These are phyloP conservation scores for Patagioenas fasciata DNA, from an alignment of 2,113 vertebrate genomes.

Conservation along the genomic window DNA sequence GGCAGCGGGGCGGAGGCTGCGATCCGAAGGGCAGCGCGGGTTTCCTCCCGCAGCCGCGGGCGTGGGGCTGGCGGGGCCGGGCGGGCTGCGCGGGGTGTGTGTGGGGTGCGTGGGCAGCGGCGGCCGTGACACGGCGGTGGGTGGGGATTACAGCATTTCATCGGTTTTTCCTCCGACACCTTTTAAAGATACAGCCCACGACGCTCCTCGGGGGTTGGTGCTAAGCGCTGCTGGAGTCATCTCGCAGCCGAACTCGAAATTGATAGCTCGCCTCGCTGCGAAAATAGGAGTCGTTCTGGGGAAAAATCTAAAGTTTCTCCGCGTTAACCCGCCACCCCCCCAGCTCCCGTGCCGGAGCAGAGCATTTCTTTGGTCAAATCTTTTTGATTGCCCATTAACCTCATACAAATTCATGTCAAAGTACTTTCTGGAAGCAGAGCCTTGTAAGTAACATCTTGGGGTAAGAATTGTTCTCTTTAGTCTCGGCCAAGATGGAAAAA, in stretches of 20 bases:
- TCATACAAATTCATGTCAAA: not conserved
- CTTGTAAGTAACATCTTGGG: not conserved
- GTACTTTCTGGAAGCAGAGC: not conserved
- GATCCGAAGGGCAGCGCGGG: too few relatives aligned
- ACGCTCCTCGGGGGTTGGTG: not conserved
- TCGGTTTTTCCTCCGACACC: slow-evolving; percentile 71
- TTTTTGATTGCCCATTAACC: not conserved
- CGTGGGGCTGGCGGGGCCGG: not conserved
- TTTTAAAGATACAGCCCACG: slow-evolving; percentile 73
- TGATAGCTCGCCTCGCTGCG: not conserved
- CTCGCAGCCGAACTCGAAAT: not conserved
- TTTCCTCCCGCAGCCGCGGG: not conserved
- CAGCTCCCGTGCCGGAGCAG: not conserved
- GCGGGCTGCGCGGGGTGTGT: not conserved
- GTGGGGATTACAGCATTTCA: slow-evolving; percentile 66
- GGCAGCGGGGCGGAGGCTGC: not conserved
- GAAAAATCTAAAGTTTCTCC: not conserved
- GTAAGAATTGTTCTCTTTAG: not conserved
- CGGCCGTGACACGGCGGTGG: slow-evolving; percentile 69
- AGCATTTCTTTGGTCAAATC: not conserved
- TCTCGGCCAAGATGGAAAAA: not conserved
- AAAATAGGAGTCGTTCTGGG: not conserved
- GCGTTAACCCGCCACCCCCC: not conserved
- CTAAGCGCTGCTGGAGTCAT: not conserved
- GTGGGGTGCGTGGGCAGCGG: slow-evolving; percentile 57